Evolutionary conservation across 23 tunicate genomes (phyloP).

Genomic region (Trididemnum miniatum): DNA sequence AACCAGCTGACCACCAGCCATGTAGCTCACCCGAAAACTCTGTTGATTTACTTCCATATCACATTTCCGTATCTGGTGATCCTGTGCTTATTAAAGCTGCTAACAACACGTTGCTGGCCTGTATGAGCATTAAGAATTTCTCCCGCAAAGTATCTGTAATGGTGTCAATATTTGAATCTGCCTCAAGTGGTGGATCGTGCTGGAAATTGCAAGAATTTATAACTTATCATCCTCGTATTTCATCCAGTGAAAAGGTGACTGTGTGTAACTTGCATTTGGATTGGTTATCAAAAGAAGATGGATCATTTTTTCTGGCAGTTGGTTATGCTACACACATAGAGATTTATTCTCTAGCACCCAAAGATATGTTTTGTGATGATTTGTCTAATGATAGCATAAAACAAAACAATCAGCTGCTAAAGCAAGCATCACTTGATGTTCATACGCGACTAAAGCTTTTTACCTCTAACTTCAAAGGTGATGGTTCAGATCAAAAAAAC

Average conservation of each 20-base stretch:
- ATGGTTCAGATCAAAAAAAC: background rate
- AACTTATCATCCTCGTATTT: background rate
- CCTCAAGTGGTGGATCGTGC: conserved; percentile 76
- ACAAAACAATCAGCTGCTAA: conserved; percentile 7
- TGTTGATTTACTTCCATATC: background rate
- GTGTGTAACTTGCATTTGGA: conserved; percentile 51
- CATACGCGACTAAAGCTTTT: conserved; percentile 69
- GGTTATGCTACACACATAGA: conserved; percentile 46
- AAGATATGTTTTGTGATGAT: conserved; percentile 40
- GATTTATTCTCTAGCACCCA: conserved; percentile 65
- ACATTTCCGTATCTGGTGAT: conserved; percentile 37
- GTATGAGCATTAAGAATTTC: conserved; percentile 22
- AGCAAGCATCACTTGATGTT: conserved; percentile 69
- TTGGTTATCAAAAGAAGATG: conserved; percentile 85
- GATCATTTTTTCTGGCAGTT: conserved; percentile 75
- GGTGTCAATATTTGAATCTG: conserved; percentile 76
- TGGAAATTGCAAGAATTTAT: conserved; percentile 76
- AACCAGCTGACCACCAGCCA: background rate
- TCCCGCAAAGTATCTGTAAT: background rate
- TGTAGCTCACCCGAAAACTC: background rate
- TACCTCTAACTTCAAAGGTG: conserved; percentile 23
- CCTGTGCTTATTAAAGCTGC: conserved; percentile 80
- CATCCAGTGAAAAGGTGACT: background rate
- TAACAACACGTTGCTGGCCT: conserved; percentile 71
- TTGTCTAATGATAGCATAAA: background rate